These are phyloP conservation scores for Dolomedes plantarius DNA, from an alignment of 2,888 invertebrate species.

Conservation along the genomic window DNA sequence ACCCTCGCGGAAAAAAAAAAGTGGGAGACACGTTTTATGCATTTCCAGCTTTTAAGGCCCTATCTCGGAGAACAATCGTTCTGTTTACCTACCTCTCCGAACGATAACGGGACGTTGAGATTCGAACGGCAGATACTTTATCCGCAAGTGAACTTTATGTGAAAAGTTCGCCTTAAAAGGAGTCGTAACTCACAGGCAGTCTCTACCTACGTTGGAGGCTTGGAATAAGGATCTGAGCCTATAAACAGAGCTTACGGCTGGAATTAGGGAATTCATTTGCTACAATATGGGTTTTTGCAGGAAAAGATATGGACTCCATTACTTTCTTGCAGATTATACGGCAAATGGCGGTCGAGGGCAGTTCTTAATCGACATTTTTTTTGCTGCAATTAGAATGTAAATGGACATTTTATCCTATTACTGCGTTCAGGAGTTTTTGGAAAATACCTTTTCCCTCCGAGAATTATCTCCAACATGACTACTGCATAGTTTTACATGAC, in stretches of 20 bases:
- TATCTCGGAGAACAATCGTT: background rate
- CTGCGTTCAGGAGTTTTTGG: background rate
- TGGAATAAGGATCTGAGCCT: background rate
- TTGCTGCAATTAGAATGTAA: background rate
- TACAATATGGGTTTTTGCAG: background rate
- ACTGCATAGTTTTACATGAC: too few relatives aligned
- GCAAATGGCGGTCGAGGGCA: background rate
- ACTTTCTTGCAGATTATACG: background rate
- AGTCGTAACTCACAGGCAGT: background rate
- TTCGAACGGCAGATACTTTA: background rate
- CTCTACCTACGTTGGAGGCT: background rate
- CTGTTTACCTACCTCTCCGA: background rate
- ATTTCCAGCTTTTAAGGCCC: background rate
- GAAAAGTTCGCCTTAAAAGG: background rate
- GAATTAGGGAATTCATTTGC: background rate
- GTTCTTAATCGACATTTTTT: background rate
- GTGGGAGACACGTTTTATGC: constrained; percentile 1
- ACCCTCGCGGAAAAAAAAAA: background rate
- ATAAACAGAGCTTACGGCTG: background rate
- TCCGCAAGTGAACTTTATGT: background rate
- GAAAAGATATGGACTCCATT: background rate
- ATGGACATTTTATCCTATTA: background rate
- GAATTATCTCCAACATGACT: background rate
- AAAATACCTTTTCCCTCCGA: background rate
- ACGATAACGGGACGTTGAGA: background rate